A percentile compares a stretch with the other conserved stretches of the same genome.
Evolutionary conservation across 2,888 invertebrate genomes (phyloP).

Genomic region (Rhingia campestris): DNA sequence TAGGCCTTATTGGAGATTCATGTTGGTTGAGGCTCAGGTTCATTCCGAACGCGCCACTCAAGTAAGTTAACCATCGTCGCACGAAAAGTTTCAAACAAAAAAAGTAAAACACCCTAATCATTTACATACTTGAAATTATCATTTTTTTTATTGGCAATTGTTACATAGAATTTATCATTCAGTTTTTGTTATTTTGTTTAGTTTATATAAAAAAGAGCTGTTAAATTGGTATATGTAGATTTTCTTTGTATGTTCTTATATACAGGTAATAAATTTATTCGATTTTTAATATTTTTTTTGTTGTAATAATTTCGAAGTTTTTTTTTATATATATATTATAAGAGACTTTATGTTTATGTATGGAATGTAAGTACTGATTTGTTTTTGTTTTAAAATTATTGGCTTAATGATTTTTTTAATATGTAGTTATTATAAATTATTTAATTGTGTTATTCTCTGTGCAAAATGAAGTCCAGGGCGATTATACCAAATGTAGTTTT

Average conservation of each 20-base stretch:
- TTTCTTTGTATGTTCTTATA: conserved; percentile 41
- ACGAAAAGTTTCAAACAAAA: too few relatives aligned
- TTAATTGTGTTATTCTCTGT: conserved; percentile 55
- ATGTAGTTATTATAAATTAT: conserved; percentile 34
- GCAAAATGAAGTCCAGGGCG: conserved; percentile 55
- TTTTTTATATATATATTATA: conserved; percentile 34
- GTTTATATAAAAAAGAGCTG: conserved; percentile 70
- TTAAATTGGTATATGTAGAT: conserved; percentile 58
- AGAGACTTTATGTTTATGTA: conserved; percentile 55
- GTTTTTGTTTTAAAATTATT: conserved; percentile 15
- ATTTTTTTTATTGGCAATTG: conserved; percentile 68
- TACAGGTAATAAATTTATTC: conserved; percentile 58
- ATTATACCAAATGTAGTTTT: conserved; percentile 21
- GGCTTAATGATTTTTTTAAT: conserved; percentile 42
- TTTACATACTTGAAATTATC: conserved; percentile 31
- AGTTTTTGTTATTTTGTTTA: conserved; percentile 31
- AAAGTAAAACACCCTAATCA: background rate
- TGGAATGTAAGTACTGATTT: conserved; percentile 35
- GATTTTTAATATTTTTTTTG: conserved; percentile 33
- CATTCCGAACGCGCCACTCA: too few relatives aligned
- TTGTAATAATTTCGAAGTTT: conserved; percentile 56
- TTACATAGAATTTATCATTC: conserved; percentile 56
- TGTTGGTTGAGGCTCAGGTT: too few relatives aligned
- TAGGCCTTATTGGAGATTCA: too few relatives aligned
- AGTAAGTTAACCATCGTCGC: too few relatives aligned